A percentile compares a stretch with the other conserved stretches of the same genome.
Conservation (phyloP, 2,113 vertebrate species). For the Hemiscyllium ocellatum region DNA sequence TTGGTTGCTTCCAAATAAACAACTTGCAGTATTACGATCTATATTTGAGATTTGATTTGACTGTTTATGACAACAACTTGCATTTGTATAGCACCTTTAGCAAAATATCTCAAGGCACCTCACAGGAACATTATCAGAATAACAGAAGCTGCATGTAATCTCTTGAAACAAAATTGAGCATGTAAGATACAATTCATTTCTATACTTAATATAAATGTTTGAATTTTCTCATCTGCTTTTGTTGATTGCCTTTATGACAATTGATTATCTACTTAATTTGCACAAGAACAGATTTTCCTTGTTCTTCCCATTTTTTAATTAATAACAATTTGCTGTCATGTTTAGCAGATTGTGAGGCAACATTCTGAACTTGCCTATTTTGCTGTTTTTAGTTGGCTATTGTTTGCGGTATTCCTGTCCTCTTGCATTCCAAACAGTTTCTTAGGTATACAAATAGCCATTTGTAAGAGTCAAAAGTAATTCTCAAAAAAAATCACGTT, state of each 20-base stretch:
- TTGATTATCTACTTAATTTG: not conserved
- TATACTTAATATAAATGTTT: not conserved
- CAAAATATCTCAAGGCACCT: not conserved
- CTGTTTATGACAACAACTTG: not conserved
- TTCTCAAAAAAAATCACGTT: too few relatives aligned
- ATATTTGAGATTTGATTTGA: not conserved
- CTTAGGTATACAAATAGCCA: too few relatives aligned
- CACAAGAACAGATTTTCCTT: not conserved
- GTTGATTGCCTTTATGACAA: not conserved
- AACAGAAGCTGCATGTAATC: not conserved
- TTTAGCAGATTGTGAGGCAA: not conserved
- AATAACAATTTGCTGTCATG: not conserved
- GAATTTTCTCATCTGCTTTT: not conserved
- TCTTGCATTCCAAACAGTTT: too few relatives aligned
- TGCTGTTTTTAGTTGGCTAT: not conserved
- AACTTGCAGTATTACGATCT: not conserved
- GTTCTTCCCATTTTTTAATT: not conserved
- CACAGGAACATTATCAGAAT: not conserved
- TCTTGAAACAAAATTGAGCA: not conserved
- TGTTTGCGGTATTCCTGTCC: not conserved
- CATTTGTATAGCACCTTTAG: not conserved
- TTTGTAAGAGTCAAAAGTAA: too few relatives aligned
- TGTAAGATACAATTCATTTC: not conserved
- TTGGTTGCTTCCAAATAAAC: not conserved
- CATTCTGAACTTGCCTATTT: not conserved